Percentiles rank a stretch among this genome's conserved stretches.
Evolutionary conservation across 2,113 vertebrate species (phyloP).

Genomic region (Mastomys coucha): DNA sequence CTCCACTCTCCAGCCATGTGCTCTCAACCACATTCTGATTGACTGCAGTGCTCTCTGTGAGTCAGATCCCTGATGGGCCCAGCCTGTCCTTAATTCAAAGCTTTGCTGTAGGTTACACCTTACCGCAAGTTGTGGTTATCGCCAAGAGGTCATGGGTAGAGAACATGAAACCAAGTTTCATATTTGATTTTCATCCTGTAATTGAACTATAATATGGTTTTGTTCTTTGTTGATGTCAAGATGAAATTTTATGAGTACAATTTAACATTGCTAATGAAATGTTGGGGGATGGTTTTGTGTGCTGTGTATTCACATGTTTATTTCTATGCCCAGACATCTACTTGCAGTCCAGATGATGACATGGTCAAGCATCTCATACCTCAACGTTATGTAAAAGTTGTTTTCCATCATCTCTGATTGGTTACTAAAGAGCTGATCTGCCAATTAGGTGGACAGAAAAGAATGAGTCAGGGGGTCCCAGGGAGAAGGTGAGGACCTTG

Average conservation of each 20-base stretch:
- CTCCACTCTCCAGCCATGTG: background rate
- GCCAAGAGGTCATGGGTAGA: background rate
- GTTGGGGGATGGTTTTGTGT: background rate
- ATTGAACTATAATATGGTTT: background rate
- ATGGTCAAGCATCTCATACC: no score
- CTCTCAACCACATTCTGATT: background rate
- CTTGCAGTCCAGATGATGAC: no score
- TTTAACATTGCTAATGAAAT: conserved; percentile 36
- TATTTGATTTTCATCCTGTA: background rate
- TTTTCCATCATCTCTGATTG: no score
- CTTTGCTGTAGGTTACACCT: no score
- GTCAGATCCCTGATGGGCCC: background rate
- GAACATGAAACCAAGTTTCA: conserved; percentile 17
- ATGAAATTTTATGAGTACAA: conserved; percentile 23
- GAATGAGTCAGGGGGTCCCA: no score
- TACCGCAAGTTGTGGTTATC: background rate
- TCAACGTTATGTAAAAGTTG: no score
- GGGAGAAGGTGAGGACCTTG: no score
- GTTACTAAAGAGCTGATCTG: no score
- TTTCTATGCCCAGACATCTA: no score
- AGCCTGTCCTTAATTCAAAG: background rate
- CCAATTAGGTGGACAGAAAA: no score
- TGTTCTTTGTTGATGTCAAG: background rate
- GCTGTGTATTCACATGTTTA: no score
- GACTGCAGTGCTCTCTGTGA: background rate